Percentiles rank a stretch among this genome's conserved stretches.
Conservation (phyloP, 2,113 vertebrate species). For the Serinus canaria region DNA sequence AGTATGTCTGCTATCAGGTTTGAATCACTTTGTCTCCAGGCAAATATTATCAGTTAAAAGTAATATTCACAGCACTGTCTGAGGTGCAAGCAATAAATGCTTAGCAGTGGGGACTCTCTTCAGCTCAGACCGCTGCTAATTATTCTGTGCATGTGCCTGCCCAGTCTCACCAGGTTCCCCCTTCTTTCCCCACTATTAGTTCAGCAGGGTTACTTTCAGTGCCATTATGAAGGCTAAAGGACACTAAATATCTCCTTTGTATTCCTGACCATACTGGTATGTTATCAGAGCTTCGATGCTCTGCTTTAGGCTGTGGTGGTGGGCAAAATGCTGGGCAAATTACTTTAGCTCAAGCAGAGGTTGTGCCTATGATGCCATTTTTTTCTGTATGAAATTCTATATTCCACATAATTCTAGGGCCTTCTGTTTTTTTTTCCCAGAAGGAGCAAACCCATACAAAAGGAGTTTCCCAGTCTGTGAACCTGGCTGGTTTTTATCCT, state of each 20-base stretch:
- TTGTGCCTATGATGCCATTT: not conserved
- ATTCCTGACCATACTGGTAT: not conserved
- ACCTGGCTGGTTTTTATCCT: not conserved
- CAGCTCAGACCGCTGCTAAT: constrained; percentile 18
- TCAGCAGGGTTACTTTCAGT: not conserved
- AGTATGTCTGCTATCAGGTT: not conserved
- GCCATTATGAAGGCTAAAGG: not conserved
- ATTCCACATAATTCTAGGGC: not conserved
- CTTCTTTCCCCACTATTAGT: not conserved
- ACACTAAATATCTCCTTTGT: not conserved
- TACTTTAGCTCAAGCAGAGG: not conserved
- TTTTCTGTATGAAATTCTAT: not conserved
- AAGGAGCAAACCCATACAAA: not conserved
- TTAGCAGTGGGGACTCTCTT: not conserved
- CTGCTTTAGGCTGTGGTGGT: not conserved
- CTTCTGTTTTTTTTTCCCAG: not conserved
- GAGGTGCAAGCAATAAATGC: not conserved
- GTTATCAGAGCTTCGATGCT: not conserved
- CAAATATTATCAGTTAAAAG: not conserved
- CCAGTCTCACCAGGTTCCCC: not conserved
- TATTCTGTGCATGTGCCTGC: not conserved
- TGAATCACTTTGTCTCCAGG: not conserved
- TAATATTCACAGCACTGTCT: not conserved
- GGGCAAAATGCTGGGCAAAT: not conserved
- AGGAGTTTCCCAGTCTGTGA: not conserved